A percentile compares a stretch with the other conserved stretches of the same genome.
phyloP scores from a whole-genome alignment of 2,113 vertebrate species.

The Cromileptes altivelis region DNA sequence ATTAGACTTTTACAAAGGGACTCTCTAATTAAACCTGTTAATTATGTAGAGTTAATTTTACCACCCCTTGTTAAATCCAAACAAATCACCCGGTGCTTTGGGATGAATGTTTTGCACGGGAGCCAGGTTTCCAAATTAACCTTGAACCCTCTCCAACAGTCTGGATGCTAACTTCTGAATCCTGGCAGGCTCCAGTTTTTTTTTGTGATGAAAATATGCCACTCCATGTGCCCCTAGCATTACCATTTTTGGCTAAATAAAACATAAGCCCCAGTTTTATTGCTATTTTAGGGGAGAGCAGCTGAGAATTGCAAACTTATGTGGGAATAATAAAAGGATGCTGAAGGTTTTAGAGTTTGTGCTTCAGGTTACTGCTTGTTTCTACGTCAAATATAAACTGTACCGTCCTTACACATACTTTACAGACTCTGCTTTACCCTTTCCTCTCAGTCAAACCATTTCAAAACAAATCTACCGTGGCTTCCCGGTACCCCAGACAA shows the following conservation, averaged over 20 bases:
- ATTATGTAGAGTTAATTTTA: slow-evolving; percentile 22
- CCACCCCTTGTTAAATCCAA: slow-evolving; percentile 15
- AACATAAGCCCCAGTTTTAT: slow-evolving; percentile 19
- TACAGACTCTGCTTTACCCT: background rate
- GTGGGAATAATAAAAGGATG: background rate
- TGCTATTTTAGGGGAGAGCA: slow-evolving; percentile 11
- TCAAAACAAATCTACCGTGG: slow-evolving; percentile 27
- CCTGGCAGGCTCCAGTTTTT: slow-evolving; percentile 15
- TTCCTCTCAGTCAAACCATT: background rate
- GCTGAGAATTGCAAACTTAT: background rate
- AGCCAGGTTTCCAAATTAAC: slow-evolving; percentile 41
- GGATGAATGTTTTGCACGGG: background rate
- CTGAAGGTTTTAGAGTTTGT: background rate
- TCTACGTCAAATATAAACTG: background rate
- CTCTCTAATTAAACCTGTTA: slow-evolving; percentile 17
- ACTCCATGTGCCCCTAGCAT: background rate
- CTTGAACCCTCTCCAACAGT: slow-evolving; percentile 33
- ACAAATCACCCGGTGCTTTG: slow-evolving; percentile 7
- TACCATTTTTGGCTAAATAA: slow-evolving; percentile 56
- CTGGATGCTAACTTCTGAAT: slow-evolving; percentile 17
- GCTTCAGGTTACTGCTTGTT: slow-evolving; percentile 8
- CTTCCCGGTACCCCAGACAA: slow-evolving; percentile 34
- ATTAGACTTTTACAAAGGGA: background rate
- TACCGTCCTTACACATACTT: background rate
- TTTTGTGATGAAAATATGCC: slow-evolving; percentile 31